Percentiles rank a stretch among this genome's conserved stretches.
phyloP scores from a whole-genome alignment of 2,888 invertebrate species.

The Hofmannophila pseudospretella region DNA sequence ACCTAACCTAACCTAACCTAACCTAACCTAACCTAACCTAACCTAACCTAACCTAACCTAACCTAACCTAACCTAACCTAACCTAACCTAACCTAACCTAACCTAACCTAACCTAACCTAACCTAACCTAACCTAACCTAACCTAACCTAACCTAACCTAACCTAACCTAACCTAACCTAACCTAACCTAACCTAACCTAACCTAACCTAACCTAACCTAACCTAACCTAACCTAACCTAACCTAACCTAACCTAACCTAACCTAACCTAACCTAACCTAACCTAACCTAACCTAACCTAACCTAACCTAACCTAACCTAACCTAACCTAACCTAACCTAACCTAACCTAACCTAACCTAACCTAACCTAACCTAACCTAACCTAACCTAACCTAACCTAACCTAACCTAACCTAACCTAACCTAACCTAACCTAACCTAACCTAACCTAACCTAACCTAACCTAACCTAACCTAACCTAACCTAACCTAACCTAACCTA shows the following conservation, averaged over 20 bases:
- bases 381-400: background rate
- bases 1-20: constrained; percentile 13
- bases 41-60: constrained; percentile 10
- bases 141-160: constrained; percentile 15
- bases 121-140: too few relatives aligned
- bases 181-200: constrained; percentile 14
- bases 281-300: constrained; percentile 4
- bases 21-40: constrained; percentile 9
- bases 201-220: too few relatives aligned
- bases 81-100: constrained; percentile 13
- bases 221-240: constrained; percentile 15
- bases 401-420: background rate
- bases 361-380: background rate
- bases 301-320: constrained; percentile 2
- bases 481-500: too few relatives aligned
- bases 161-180: too few relatives aligned
- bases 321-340: constrained; percentile 1
- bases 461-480: too few relatives aligned
- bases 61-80: constrained; percentile 11
- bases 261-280: background rate
- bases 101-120: constrained; percentile 14
- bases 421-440: background rate
- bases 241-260: constrained; percentile 3
- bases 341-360: background rate
- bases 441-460: too few relatives aligned